phyloP scores from a whole-genome alignment of 2,113 vertebrate genomes.

The Thalassoma bifasciatum region DNA sequence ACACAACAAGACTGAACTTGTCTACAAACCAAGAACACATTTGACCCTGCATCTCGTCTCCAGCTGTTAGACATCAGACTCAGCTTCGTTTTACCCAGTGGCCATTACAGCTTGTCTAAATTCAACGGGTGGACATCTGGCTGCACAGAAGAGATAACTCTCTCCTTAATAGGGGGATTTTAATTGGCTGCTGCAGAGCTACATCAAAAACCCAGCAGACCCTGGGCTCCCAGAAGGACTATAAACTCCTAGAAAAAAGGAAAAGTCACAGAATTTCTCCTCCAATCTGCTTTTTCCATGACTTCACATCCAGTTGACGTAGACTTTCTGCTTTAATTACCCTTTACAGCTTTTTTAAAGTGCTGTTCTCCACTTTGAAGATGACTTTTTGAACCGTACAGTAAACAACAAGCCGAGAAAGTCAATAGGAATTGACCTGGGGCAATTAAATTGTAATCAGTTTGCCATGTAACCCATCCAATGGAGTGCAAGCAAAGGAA shows the following conservation, averaged over 20 bases:
- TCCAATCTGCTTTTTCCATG: slow-evolving; percentile 55
- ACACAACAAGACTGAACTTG: slow-evolving; percentile 21
- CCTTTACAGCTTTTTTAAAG: slow-evolving; percentile 53
- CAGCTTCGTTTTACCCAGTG: slow-evolving; percentile 59
- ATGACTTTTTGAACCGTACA: slow-evolving; percentile 54
- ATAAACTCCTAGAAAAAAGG: slow-evolving; percentile 54
- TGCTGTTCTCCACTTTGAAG: slow-evolving; percentile 42
- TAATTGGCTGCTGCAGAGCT: slow-evolving; percentile 75
- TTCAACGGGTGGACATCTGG: slow-evolving; percentile 79
- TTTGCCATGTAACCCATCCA: slow-evolving; percentile 76
- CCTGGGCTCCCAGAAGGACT: slow-evolving; percentile 66
- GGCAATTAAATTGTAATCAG: slow-evolving; percentile 78
- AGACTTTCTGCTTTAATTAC: slow-evolving; percentile 68
- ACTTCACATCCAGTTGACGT: slow-evolving; percentile 55
- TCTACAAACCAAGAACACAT: slow-evolving; percentile 43
- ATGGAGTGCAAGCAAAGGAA: slow-evolving; percentile 51
- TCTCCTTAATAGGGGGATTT: slow-evolving; percentile 72
- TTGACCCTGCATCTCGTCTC: slow-evolving; percentile 52
- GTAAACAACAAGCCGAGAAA: slow-evolving; percentile 53
- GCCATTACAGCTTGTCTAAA: slow-evolving; percentile 69
- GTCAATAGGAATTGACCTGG: slow-evolving; percentile 76
- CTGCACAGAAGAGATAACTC: slow-evolving; percentile 72
- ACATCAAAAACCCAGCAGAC: slow-evolving; percentile 77
- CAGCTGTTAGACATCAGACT: slow-evolving; percentile 64
- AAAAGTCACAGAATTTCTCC: slow-evolving; percentile 30